Conservation (phyloP, 2,888 invertebrate genomes). For the Epinotia ramella region DNA sequence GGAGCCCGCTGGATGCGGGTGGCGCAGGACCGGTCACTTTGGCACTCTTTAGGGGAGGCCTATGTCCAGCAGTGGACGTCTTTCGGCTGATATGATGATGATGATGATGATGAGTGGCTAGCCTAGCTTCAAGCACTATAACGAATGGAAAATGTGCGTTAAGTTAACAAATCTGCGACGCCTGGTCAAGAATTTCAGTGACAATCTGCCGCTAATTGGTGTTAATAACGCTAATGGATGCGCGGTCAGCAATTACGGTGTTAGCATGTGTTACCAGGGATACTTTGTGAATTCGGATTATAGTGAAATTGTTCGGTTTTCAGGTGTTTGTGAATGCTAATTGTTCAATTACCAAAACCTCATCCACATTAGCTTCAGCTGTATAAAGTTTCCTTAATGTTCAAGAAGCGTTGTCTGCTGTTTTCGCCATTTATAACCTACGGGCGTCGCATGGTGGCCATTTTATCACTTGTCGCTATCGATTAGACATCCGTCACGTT, state of each 20-base stretch:
- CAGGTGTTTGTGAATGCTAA: not conserved
- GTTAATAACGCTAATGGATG: constrained; percentile 35
- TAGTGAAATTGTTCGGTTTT: constrained; percentile 20
- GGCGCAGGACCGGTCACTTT: too few relatives aligned
- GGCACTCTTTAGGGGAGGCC: too few relatives aligned
- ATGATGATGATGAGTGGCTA: too few relatives aligned
- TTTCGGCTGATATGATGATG: too few relatives aligned
- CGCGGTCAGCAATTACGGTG: constrained; percentile 34
- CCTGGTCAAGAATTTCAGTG: constrained; percentile 24
- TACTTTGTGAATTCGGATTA: constrained; percentile 33
- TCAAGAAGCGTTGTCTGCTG: too few relatives aligned
- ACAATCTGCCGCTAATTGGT: constrained; percentile 31
- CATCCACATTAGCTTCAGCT: not conserved
- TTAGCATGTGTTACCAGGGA: constrained; percentile 33
- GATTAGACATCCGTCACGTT: too few relatives aligned
- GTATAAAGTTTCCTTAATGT: not conserved
- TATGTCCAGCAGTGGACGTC: too few relatives aligned
- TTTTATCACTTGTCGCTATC: too few relatives aligned
- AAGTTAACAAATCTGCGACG: constrained; percentile 1
- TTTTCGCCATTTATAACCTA: too few relatives aligned
- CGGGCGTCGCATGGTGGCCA: too few relatives aligned
- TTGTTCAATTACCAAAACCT: not conserved
- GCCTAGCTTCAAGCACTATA: too few relatives aligned
- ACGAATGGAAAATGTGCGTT: not conserved
- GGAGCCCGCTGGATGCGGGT: too few relatives aligned